phyloP scores from a whole-genome alignment of 1,140 invertebrate species.

The Aphaenogaster rudis region DNA sequence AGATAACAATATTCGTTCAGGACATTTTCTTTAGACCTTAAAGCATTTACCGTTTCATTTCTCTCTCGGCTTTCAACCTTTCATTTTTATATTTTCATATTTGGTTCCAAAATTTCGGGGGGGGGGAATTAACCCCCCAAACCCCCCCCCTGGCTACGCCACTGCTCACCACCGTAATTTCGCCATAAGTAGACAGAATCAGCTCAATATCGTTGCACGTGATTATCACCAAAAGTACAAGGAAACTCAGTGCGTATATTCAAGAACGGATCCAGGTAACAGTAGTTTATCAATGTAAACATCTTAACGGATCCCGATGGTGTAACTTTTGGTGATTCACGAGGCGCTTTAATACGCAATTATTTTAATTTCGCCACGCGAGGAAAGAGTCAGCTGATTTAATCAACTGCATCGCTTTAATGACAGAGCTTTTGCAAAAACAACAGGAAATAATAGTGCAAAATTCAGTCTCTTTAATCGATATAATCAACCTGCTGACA shows the following conservation, averaged over 20 bases:
- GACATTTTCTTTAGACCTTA: too few species aligned
- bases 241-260: neutral
- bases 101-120: too few species aligned
- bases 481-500: neutral
- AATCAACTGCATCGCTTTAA: neutral
- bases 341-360: neutral
- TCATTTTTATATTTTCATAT: too few species aligned
- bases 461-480: neutral
- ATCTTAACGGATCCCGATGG: neutral
- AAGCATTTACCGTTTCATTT: too few species aligned
- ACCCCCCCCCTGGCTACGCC: too few species aligned
- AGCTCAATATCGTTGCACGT: neutral
- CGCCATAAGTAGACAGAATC: neutral
- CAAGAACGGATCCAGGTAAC: neutral
- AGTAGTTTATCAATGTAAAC: constrained; percentile 25
- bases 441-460: neutral
- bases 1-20: too few species aligned
- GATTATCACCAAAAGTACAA: neutral
- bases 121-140: too few species aligned
- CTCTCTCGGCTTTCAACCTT: too few species aligned
- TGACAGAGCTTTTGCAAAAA: neutral
- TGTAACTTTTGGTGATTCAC: neutral
- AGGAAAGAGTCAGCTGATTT: neutral
- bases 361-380: constrained; percentile 1
- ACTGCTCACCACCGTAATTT: neutral